Conservation (phyloP, 2,113 vertebrate genomes). For the Mandrillus leucophaeus region DNA sequence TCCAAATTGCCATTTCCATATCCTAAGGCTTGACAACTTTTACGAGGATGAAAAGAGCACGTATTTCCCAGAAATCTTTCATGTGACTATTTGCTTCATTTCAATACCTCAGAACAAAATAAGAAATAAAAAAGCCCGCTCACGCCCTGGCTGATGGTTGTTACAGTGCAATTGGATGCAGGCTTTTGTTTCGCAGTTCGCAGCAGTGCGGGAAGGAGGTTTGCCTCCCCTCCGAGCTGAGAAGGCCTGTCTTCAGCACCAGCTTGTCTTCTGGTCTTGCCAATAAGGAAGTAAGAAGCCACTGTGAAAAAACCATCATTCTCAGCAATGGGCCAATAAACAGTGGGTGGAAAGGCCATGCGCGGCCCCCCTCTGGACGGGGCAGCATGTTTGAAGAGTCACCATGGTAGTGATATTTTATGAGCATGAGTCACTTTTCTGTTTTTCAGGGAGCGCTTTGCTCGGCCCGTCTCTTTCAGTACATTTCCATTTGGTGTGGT, state of each 20-base stretch:
- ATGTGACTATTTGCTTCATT: not conserved
- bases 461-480: constrained; percentile 84
- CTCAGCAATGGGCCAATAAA: constrained; percentile 60
- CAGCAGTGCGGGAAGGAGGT: not conserved
- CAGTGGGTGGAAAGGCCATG: constrained; percentile 66
- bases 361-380: not conserved
- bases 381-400: constrained; percentile 82
- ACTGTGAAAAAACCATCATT: not conserved
- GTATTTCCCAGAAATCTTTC: not conserved
- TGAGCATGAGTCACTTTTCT: constrained; percentile 84
- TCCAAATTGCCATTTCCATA: not conserved
- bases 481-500: constrained; percentile 88
- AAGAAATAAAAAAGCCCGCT: not conserved
- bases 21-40: not conserved
- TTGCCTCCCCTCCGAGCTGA: not conserved
- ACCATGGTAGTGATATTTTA: constrained; percentile 85
- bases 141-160: not conserved
- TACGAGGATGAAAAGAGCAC: not conserved
- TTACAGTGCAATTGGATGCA: rapidly evolving
- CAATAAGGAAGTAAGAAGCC: constrained; percentile 2
- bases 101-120: not conserved
- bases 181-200: rapidly evolving
- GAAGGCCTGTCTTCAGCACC: constrained; percentile 1
- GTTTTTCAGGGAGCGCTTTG: constrained; percentile 82
- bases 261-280: constrained; percentile 57